These are phyloP conservation scores for Lepus europaeus DNA, from an alignment of 2,113 vertebrate species.

Conservation along the genomic window DNA sequence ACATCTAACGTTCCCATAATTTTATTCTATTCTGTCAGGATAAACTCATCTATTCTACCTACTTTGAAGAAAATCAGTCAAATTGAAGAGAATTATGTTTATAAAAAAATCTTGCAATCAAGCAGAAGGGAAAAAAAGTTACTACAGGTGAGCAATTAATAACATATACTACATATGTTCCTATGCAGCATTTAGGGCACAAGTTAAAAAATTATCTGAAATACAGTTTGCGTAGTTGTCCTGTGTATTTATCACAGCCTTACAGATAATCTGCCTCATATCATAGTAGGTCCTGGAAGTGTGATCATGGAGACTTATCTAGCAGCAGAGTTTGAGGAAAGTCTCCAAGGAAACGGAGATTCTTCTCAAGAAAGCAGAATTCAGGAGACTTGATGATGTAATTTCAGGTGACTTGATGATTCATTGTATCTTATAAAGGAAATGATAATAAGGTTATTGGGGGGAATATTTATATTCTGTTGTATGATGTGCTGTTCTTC, in stretches of 20 bases:
- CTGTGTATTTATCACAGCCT: not conserved
- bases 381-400: not conserved
- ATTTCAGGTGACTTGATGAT: not conserved
- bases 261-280: not conserved
- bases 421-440: not conserved
- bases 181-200: not conserved
- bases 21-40: not conserved
- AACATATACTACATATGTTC: not conserved
- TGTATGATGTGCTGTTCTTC: not conserved
- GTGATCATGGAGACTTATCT: not conserved
- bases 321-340: not conserved
- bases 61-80: not conserved
- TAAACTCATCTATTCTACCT: not conserved
- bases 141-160: not conserved
- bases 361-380: not conserved
- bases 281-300: not conserved
- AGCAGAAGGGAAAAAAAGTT: not conserved
- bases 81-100: not conserved
- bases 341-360: not conserved
- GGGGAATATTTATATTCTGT: not conserved
- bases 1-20: not conserved
- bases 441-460: not conserved
- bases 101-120: not conserved
- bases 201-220: not conserved
- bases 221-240: not conserved